Evolutionary conservation across 2,797 vertebrate species (phyloP), one percentile per base, ranked within the genome.

Genomic region (Babyrousa celebensis): DNA sequence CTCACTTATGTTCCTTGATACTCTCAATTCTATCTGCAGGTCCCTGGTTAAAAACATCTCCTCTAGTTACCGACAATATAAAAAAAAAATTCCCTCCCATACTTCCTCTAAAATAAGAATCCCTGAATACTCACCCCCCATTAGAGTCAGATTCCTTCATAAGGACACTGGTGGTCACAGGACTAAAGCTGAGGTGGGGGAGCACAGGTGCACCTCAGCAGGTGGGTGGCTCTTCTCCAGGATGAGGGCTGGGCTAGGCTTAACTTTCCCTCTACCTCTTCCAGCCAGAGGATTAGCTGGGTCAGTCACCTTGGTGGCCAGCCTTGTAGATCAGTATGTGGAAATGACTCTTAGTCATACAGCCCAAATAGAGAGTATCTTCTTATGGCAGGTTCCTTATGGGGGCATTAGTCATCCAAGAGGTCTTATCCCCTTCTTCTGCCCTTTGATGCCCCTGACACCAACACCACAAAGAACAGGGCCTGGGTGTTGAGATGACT

Each of bases 261-360:
- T 77, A 67, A 43, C 27, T 82, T 90, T 56, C 91, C 67, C n/a
- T 90, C 43, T 12, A 32, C 11, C 21, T 91, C 56, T 87, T 93
- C 65, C 29, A 63, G 92, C 62, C 89, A 89, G 5, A 40, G 83
- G 80, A 79, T 92, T 36, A 63, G 85, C 65, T 5, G 12, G 60
- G 80, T 63, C 79, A 83, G 91, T 89, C 83, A 97, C 84, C 75
- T 89, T 25, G n/a, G 27, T 71, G 90, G 79, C 88, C 67, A 92
- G 85, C 43, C n/a, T 95, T 17, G 25, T 68, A 70, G 92, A 87
- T 96, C 94, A 96, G 88, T 85, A 62, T 52, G 93, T 97, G 95
- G 94, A 97, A 98, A 98, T 10, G 83, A 87, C 91, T 11, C 36
- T 65, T 92, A 97, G 95, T 95, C 97, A 97, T 85, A 40, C 14